A percentile compares a stretch with the other conserved stretches of the same genome.
Evolutionary conservation across 1,140 invertebrate genomes (phyloP).

Genomic region (Tetranychus cinnabarinus): DNA sequence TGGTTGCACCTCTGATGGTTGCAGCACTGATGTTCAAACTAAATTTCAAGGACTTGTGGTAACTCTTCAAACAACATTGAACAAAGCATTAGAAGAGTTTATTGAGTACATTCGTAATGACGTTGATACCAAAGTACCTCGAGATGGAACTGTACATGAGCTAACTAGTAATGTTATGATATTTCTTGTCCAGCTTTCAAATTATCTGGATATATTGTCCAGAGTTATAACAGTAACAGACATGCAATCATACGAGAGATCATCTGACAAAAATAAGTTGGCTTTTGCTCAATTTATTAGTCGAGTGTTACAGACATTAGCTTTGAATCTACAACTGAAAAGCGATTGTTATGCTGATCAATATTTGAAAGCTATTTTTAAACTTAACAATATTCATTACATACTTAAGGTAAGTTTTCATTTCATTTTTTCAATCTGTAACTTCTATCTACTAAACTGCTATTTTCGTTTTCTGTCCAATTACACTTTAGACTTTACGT

Average conservation of each 20-base stretch:
- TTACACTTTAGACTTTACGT: background rate
- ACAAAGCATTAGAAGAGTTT: slow-evolving; percentile 74
- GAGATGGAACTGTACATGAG: slow-evolving; percentile 89
- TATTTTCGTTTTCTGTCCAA: background rate
- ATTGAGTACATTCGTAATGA: slow-evolving; percentile 67
- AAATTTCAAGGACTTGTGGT: slow-evolving; percentile 40
- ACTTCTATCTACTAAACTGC: slow-evolving; percentile 33
- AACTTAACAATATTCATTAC: slow-evolving; percentile 74
- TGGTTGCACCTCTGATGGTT: slow-evolving; percentile 7
- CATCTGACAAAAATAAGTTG: slow-evolving; percentile 12
- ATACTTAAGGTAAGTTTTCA: slow-evolving; percentile 36
- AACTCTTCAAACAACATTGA: slow-evolving; percentile 47
- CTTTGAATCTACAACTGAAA: slow-evolving; percentile 54
- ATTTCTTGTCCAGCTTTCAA: slow-evolving; percentile 53
- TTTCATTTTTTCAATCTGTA: no score
- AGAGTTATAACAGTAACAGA: slow-evolving; percentile 13
- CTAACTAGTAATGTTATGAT: slow-evolving; percentile 72
- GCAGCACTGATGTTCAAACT: slow-evolving; percentile 7
- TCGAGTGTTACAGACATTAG: slow-evolving; percentile 53
- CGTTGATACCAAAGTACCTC: slow-evolving; percentile 52
- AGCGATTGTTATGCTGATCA: slow-evolving; percentile 46
- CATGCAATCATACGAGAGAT: slow-evolving; percentile 8
- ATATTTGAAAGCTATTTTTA: slow-evolving; percentile 56
- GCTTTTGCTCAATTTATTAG: slow-evolving; percentile 15
- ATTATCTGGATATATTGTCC: slow-evolving; percentile 14